Conservation (phyloP, 2,888 invertebrate genomes). For the Lampropteryx suffumata region DNA sequence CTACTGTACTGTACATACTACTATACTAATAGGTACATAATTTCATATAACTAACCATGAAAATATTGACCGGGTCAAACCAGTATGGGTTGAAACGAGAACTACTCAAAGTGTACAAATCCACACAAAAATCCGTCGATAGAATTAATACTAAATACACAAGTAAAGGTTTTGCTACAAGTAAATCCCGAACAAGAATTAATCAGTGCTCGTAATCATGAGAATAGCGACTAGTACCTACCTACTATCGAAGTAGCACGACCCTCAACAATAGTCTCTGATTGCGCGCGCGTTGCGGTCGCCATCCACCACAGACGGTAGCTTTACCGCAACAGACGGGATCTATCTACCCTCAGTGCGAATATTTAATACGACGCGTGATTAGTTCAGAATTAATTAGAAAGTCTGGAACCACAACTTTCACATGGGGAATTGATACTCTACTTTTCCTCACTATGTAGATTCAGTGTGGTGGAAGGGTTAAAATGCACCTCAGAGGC, state of each 20-base stretch:
- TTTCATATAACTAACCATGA: too few relatives aligned
- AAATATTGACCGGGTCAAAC: too few relatives aligned
- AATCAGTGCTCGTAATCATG: slow-evolving; percentile 15
- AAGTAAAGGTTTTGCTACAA: too few relatives aligned
- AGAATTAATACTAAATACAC: too few relatives aligned
- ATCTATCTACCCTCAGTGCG: slow-evolving; percentile 31
- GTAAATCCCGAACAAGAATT: background rate
- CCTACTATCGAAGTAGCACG: slow-evolving; percentile 3
- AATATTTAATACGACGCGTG: slow-evolving; percentile 52
- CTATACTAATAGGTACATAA: too few relatives aligned
- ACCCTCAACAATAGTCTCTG: slow-evolving; percentile 55
- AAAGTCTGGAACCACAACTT: slow-evolving; percentile 33
- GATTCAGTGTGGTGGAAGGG: too few relatives aligned
- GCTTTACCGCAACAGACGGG: slow-evolving; percentile 42
- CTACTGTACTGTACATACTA: too few relatives aligned
- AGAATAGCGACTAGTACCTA: background rate
- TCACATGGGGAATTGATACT: slow-evolving; percentile 4
- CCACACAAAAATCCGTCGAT: background rate
- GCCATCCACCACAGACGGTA: slow-evolving; percentile 41
- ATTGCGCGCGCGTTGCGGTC: slow-evolving; percentile 65
- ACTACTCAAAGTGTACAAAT: too few relatives aligned
- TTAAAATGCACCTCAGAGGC: too few relatives aligned
- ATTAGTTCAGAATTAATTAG: slow-evolving; percentile 54
- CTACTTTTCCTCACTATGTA: too few relatives aligned
- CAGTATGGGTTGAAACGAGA: too few relatives aligned